Evolutionary conservation across 1,140 invertebrate species (phyloP).

Genomic region (Drosophila bocki): DNA sequence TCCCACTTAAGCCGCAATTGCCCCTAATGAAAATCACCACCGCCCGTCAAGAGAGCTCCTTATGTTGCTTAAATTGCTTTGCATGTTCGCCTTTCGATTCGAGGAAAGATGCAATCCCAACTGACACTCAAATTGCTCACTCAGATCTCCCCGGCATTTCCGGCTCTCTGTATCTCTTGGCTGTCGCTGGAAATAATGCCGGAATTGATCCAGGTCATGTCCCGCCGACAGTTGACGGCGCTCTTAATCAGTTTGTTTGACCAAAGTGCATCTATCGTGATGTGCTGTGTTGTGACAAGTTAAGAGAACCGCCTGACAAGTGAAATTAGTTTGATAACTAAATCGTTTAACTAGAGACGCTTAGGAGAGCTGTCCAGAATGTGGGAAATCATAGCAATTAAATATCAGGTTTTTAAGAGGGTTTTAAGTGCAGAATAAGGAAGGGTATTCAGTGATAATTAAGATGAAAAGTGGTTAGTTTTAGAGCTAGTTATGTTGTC

Average conservation of each 20-base stretch:
- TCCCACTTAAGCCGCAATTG: constrained; percentile 53
- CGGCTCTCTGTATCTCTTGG: constrained; percentile 21
- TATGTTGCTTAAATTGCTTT: constrained; percentile 45
- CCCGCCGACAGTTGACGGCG: constrained; percentile 14
- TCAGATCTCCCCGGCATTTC: constrained; percentile 46
- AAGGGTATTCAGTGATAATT: neutral
- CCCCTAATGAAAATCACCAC: constrained; percentile 49
- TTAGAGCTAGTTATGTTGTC: neutral
- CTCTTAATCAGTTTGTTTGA: constrained; percentile 17
- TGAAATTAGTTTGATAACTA: constrained; percentile 16
- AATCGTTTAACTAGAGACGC: constrained; percentile 9
- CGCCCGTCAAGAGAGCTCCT: constrained; percentile 14
- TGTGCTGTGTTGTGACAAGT: constrained; percentile 26
- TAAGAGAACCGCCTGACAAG: constrained; percentile 13
- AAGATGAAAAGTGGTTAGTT: neutral
- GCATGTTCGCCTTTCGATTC: constrained; percentile 61
- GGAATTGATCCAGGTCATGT: constrained; percentile 12
- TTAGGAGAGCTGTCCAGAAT: neutral
- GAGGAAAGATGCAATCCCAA: constrained; percentile 12
- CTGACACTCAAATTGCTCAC: constrained; percentile 59
- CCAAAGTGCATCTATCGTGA: constrained; percentile 17
- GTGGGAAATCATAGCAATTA: neutral
- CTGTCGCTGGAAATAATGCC: constrained; percentile 18
- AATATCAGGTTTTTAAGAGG: neutral
- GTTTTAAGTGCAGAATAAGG: neutral